A percentile compares a stretch with the other conserved stretches of the same genome.
Conservation (phyloP, 1,140 invertebrate species). For the Oedothorax gibbosus region DNA sequence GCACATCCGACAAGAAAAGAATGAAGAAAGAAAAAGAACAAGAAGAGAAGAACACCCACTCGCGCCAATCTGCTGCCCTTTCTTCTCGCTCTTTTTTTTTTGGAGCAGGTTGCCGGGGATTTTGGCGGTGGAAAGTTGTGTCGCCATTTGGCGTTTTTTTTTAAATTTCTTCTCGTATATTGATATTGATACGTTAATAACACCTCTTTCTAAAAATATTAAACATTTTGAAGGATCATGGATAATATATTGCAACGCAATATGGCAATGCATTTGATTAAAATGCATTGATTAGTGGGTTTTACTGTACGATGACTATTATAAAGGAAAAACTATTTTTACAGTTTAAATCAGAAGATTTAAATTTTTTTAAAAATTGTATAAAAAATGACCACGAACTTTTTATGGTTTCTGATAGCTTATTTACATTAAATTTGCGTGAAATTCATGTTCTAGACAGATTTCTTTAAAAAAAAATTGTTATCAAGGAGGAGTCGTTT, state of each 20-base stretch:
- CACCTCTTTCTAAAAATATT: background rate
- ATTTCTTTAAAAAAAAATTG: too few species aligned
- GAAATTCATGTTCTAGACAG: too few species aligned
- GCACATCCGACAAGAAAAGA: constrained; percentile 11
- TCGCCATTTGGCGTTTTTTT: background rate
- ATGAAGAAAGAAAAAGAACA: background rate
- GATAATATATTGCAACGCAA: background rate
- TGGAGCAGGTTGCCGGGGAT: background rate
- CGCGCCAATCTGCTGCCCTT: constrained; percentile 18
- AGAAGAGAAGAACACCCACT: constrained; percentile 36
- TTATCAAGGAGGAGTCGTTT: too few species aligned
- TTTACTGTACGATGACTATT: too few species aligned
- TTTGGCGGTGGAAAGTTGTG: background rate
- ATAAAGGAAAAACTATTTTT: too few species aligned
- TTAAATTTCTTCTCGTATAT: background rate
- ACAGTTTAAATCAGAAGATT: too few species aligned
- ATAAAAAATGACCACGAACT: too few species aligned
- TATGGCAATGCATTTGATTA: too few species aligned
- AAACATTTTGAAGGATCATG: background rate
- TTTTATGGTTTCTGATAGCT: too few species aligned
- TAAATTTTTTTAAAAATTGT: too few species aligned
- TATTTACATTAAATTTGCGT: too few species aligned
- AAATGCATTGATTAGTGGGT: too few species aligned
- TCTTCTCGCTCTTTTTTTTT: constrained; percentile 9
- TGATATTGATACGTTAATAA: background rate